Evolutionary conservation across 2,113 vertebrate genomes (phyloP).

Genomic region (Dipodomys stephensi): DNA sequence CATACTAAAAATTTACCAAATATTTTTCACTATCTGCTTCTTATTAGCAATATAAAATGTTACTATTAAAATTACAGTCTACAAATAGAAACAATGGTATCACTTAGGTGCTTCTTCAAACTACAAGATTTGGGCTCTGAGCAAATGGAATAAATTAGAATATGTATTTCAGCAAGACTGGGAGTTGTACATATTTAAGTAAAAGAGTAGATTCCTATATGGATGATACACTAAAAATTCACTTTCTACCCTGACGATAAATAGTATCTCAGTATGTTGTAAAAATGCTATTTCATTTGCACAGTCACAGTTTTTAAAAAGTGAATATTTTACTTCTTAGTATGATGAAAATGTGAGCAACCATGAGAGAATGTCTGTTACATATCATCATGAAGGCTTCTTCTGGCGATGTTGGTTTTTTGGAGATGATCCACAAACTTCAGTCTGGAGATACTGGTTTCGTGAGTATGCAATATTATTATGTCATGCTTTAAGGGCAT

Average conservation of each 20-base stretch:
- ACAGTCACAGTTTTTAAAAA: not conserved
- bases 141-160: not conserved
- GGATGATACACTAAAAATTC: not conserved
- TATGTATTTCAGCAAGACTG: not conserved
- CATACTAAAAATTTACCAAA: not conserved
- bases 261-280: not conserved
- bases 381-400: constrained; percentile 93
- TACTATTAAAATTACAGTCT: not conserved
- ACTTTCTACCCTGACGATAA: not conserved
- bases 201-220: not conserved
- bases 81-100: not conserved
- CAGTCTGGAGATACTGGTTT: constrained; percentile 91
- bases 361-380: constrained; percentile 73
- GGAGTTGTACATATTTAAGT: not conserved
- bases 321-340: constrained; percentile 12
- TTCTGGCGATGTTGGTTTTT: constrained; percentile 93
- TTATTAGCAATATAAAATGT: not conserved
- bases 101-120: not conserved
- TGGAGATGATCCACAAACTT: constrained; percentile 84
- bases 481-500: not conserved
- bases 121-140: not conserved
- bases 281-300: not conserved
- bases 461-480: constrained; percentile 86
- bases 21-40: not conserved
- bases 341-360: constrained; percentile 23